These are phyloP conservation scores for Lanistes nyassanus DNA, from an alignment of 1,140 invertebrate species.

Conservation along the genomic window DNA sequence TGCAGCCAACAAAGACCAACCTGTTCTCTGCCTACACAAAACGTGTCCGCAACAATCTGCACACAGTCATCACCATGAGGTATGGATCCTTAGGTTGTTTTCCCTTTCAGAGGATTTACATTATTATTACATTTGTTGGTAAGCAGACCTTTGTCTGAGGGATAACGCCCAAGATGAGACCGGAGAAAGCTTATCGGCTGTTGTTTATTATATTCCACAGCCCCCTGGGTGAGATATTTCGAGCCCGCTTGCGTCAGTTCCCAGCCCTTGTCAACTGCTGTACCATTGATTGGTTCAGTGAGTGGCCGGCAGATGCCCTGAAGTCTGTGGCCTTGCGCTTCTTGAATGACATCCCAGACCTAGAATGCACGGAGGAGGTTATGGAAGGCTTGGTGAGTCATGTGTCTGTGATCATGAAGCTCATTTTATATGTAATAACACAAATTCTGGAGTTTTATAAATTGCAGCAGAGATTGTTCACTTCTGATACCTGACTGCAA, in stretches of 20 bases:
- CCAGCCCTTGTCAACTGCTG: slow-evolving; percentile 68
- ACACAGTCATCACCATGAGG: slow-evolving; percentile 89
- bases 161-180: too few relatives aligned
- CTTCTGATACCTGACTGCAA: too few relatives aligned
- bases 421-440: neutral
- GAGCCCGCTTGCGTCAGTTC: slow-evolving; percentile 66
- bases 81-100: slow-evolving; percentile 62
- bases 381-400: slow-evolving; percentile 64
- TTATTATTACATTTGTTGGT: too few relatives aligned
- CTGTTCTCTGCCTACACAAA: slow-evolving; percentile 86
- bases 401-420: neutral
- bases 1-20: slow-evolving; percentile 80
- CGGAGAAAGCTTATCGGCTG: too few relatives aligned
- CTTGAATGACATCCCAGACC: slow-evolving; percentile 62
- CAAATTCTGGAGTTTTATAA: neutral
- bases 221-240: slow-evolving; percentile 67
- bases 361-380: slow-evolving; percentile 59
- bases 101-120: neutral
- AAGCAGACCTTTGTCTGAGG: too few relatives aligned
- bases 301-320: slow-evolving; percentile 77
- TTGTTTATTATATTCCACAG: slow-evolving; percentile 34
- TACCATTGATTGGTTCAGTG: slow-evolving; percentile 72
- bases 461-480: neutral
- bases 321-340: slow-evolving; percentile 67
- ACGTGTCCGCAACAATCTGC: slow-evolving; percentile 81